A percentile compares a stretch with the other conserved stretches of the same genome.
phyloP scores from a whole-genome alignment of 1,140 invertebrate genomes.

The Drosophila sp. region DNA sequence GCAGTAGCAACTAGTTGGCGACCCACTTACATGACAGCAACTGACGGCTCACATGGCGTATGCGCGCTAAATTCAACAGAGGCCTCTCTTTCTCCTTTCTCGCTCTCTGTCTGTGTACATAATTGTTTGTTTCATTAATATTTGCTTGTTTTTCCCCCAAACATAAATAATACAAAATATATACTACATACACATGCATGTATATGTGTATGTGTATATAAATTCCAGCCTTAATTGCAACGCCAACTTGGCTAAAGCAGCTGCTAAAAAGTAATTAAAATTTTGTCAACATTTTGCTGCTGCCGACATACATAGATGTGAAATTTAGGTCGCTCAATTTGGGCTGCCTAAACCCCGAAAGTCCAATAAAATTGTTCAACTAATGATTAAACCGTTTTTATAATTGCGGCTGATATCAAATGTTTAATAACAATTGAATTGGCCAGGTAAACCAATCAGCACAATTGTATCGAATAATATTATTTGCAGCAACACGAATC shows the following conservation, averaged over 20 bases:
- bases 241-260: constrained; percentile 51
- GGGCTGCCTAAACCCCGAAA: constrained; percentile 7
- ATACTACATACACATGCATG: not conserved
- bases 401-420: constrained; percentile 43
- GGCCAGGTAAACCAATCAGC: not conserved
- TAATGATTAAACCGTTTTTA: constrained; percentile 46
- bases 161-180: constrained; percentile 67
- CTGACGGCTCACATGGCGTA: constrained; percentile 75
- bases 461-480: not conserved
- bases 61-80: constrained; percentile 54
- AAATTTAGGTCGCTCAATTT: constrained; percentile 26
- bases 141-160: constrained; percentile 56
- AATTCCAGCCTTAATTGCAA: constrained; percentile 75
- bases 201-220: not conserved
- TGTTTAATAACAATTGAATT: constrained; percentile 63
- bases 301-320: constrained; percentile 13
- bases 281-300: constrained; percentile 71
- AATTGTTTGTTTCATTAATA: constrained; percentile 36
- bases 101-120: not conserved
- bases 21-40: constrained; percentile 71
- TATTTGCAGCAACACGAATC: constrained; percentile 28
- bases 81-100: constrained; percentile 35
- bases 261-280: constrained; percentile 78
- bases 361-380: constrained; percentile 25
- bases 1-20: constrained; percentile 26